Percentiles rank a stretch among this genome's conserved stretches.
Conservation (phyloP, 2,888 invertebrate genomes). For the Cerastoderma edule region DNA sequence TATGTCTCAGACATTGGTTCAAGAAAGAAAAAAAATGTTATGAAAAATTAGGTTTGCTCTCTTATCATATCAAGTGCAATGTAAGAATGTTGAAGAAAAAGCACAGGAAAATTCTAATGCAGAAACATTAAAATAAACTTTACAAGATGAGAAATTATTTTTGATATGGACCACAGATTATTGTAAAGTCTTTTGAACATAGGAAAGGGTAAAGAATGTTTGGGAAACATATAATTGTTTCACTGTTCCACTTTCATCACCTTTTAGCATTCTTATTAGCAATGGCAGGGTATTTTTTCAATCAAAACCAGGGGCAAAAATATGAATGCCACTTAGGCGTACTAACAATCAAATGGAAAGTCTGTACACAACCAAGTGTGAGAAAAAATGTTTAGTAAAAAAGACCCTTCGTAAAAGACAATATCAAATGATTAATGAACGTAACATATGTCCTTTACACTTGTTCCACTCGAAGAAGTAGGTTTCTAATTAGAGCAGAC, state of each 20-base stretch:
- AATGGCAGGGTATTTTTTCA: slow-evolving; percentile 16
- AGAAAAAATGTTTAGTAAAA: neutral
- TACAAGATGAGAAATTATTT: too few species aligned
- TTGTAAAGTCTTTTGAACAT: too few species aligned
- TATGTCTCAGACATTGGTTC: too few species aligned
- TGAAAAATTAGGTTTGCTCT: too few species aligned
- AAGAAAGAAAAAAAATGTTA: too few species aligned
- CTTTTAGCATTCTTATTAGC: slow-evolving; percentile 7
- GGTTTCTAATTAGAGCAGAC: slow-evolving; percentile 53
- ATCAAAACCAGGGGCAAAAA: slow-evolving; percentile 12
- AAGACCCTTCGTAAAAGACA: slow-evolving; percentile 18
- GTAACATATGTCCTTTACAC: slow-evolving; percentile 44
- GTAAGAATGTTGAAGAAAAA: too few species aligned
- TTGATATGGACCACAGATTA: too few species aligned
- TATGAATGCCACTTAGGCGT: neutral
- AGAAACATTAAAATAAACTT: too few species aligned
- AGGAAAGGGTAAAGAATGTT: neutral
- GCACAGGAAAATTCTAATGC: too few species aligned
- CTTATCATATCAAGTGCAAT: too few species aligned
- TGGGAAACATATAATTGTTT: slow-evolving; percentile 1
- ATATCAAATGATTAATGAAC: slow-evolving; percentile 50
- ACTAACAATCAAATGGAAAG: neutral
- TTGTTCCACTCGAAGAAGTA: slow-evolving; percentile 49
- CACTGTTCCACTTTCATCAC: slow-evolving; percentile 6
- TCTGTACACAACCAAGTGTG: slow-evolving; percentile 12